Evolutionary conservation across 35 echinoderm and acorn worm species (phyloP).

Genomic region (Strongylocentrotus purpuratus): DNA sequence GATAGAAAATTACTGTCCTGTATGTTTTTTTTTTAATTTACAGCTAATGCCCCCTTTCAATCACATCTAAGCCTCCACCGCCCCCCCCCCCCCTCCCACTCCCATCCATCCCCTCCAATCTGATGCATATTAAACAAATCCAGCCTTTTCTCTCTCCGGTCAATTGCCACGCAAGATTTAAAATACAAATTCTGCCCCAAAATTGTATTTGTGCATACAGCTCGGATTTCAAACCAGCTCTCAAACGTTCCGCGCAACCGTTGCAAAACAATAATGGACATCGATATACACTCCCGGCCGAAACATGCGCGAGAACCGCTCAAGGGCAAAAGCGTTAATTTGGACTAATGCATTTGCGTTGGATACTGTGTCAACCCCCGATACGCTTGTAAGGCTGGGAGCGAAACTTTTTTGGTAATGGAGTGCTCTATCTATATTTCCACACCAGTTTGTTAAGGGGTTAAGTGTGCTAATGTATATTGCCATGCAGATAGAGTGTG

Average conservation of each 20-base stretch:
- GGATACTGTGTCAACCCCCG: slow-evolving; percentile 25
- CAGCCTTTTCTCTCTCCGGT: not conserved
- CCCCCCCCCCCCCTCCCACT: not conserved
- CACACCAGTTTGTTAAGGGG: not conserved
- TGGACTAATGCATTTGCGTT: slow-evolving; percentile 44
- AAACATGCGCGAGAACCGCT: slow-evolving; percentile 19
- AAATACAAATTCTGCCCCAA: slow-evolving; percentile 9
- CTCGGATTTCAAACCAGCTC: not conserved
- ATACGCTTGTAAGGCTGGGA: slow-evolving; percentile 16
- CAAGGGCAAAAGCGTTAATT: slow-evolving; percentile 35
- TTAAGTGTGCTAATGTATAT: slow-evolving; percentile 13
- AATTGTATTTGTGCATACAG: not conserved
- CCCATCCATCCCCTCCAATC: not conserved
- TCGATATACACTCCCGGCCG: not conserved
- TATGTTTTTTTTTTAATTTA: too few species aligned
- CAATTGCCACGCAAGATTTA: not conserved
- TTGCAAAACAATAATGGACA: slow-evolving; percentile 12
- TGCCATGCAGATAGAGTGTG: not conserved
- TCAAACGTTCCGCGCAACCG: not conserved
- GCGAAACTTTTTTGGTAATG: slow-evolving; percentile 21
- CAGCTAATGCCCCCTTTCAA: not conserved
- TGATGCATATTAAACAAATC: not conserved
- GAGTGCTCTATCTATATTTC: slow-evolving; percentile 11
- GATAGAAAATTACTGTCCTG: too few species aligned
- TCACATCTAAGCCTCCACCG: not conserved